Conservation (phyloP, 1,140 invertebrate genomes). For the Venustaconcha ellipsiformis region DNA sequence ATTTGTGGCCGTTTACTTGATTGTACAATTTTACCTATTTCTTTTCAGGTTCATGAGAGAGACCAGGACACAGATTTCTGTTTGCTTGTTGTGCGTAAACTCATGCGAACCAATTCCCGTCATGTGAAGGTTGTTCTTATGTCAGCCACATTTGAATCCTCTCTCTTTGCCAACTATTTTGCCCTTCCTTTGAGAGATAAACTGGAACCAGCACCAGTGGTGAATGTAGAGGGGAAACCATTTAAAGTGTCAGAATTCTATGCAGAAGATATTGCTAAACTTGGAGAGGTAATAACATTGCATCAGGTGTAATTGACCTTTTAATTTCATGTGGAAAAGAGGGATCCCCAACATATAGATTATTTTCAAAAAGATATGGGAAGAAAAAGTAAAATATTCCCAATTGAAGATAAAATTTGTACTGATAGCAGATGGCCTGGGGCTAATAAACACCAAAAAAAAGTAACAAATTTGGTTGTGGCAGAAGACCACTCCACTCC, state of each 20-base stretch:
- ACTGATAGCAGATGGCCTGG: too few species aligned
- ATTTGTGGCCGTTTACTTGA: not conserved
- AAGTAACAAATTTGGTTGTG: too few species aligned
- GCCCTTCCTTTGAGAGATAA: slow-evolving; percentile 46
- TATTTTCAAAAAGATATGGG: too few species aligned
- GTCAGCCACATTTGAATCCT: slow-evolving; percentile 67
- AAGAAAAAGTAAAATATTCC: too few species aligned
- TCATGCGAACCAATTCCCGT: slow-evolving; percentile 59
- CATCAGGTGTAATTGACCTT: too few species aligned
- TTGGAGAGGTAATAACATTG: slow-evolving; percentile 50
- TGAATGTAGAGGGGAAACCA: slow-evolving; percentile 56
- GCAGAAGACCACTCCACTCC: too few species aligned
- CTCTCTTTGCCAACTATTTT: slow-evolving; percentile 66
- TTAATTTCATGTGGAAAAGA: too few species aligned
- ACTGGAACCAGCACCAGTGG: slow-evolving; percentile 61
- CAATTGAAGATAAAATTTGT: too few species aligned
- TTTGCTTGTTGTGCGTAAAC: slow-evolving; percentile 63
- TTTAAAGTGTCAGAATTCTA: slow-evolving; percentile 63
- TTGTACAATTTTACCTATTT: not conserved
- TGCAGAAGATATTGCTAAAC: slow-evolving; percentile 53
- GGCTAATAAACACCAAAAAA: too few species aligned
- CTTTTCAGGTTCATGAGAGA: slow-evolving; percentile 66
- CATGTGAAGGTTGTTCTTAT: slow-evolving; percentile 75
- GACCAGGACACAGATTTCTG: slow-evolving; percentile 68
- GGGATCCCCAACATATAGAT: too few species aligned